Percentiles rank a stretch among this genome's conserved stretches.
phyloP scores from a whole-genome alignment of 2,888 invertebrate species.

The Dolichopus griseipennis region DNA sequence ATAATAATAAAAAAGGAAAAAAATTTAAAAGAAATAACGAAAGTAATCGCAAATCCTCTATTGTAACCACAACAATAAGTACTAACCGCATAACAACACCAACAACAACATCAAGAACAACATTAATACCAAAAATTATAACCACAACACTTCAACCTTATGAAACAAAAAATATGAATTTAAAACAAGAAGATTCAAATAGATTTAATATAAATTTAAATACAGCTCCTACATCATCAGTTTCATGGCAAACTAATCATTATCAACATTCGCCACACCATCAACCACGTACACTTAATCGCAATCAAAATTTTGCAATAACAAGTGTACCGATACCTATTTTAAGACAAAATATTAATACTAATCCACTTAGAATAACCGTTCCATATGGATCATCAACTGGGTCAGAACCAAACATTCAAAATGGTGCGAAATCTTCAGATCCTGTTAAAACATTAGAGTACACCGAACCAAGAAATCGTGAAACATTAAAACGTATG shows the following conservation, averaged over 20 bases:
- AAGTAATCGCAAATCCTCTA: too few relatives aligned
- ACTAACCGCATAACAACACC: background rate
- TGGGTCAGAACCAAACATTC: background rate
- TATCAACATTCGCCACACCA: background rate
- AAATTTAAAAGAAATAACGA: background rate
- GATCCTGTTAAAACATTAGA: conserved; percentile 9
- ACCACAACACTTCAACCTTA: background rate
- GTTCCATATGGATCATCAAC: background rate
- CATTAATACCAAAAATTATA: background rate
- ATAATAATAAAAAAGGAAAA: background rate
- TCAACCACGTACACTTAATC: conserved; percentile 5
- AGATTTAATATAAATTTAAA: background rate
- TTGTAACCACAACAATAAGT: too few relatives aligned
- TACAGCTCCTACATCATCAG: background rate
- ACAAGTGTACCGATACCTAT: background rate
- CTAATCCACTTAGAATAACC: background rate
- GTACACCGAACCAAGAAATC: background rate
- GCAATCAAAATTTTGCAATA: background rate
- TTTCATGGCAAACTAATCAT: background rate
- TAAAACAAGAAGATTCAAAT: background rate
- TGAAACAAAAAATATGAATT: background rate
- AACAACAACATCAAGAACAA: background rate
- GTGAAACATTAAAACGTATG: conserved; percentile 7
- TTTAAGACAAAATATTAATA: background rate
- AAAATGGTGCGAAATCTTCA: background rate